These are phyloP conservation scores for Indicator maculatus DNA, from an alignment of 2,113 vertebrate genomes.

Conservation along the genomic window DNA sequence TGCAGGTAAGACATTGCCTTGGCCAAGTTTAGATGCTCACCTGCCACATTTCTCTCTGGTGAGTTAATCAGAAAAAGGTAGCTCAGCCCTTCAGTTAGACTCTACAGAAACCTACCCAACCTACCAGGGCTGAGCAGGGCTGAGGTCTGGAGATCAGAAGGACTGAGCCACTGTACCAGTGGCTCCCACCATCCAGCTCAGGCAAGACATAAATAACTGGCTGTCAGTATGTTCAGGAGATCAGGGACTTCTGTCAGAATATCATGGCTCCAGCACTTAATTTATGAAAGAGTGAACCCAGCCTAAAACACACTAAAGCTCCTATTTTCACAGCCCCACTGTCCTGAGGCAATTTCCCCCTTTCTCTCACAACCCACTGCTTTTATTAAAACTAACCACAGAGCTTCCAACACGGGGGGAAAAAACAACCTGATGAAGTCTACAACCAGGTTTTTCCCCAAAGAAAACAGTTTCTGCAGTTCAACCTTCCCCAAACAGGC, in stretches of 20 bases:
- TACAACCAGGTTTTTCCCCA: not conserved
- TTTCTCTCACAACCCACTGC: not conserved
- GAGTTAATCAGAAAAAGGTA: not conserved
- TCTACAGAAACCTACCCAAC: not conserved
- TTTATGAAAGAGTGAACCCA: not conserved
- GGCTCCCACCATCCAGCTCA: not conserved
- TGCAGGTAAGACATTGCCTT: not conserved
- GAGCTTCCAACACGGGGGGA: not conserved
- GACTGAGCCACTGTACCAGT: not conserved
- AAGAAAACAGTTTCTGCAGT: slow-evolving; percentile 10
- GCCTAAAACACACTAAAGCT: not conserved
- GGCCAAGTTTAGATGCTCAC: not conserved
- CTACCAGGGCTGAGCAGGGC: rapidly evolving
- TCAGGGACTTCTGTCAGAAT: not conserved
- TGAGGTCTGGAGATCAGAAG: not conserved
- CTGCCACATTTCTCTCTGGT: rapidly evolving
- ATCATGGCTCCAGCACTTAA: not conserved
- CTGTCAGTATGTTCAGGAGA: not conserved
- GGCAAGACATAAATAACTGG: rapidly evolving
- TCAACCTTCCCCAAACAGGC: not conserved
- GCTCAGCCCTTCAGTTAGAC: not conserved
- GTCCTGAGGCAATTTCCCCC: not conserved
- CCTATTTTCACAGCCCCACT: not conserved
- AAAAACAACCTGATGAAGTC: not conserved
- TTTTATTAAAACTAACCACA: not conserved